Base-by-base conservation (phyloP, 2,113 vertebrate genomes). In the Aleadryas rufinucha region DNA sequence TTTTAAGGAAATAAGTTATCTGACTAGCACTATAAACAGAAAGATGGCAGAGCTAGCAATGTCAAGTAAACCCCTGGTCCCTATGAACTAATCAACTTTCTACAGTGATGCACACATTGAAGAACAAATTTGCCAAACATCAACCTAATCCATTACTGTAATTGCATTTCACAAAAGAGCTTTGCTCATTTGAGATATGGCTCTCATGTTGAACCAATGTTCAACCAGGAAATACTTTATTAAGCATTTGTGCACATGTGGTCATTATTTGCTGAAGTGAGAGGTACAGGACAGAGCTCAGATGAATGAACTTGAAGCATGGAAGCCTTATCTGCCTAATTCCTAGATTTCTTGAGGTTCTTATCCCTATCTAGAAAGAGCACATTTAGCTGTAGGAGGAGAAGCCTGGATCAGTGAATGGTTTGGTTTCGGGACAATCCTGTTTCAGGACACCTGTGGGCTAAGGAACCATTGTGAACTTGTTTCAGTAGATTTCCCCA, bases 231-330 rank as follows among this genome's bases (percentile, higher is more conserved):
- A 66, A 75, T 33, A 50, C 0, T 30, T 68, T 44, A 21, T 59
- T 64, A 64, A 90, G 19, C 10, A 28, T 88, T 74, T 70, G 31
- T 7, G 3, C 15, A 66, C 15, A 16, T 1, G 4, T 60, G 35
- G 11, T 76, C 4, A 11, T 20, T 53, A 69, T 60, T 68, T 87
- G 11, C 52, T 64, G 47, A 78, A 79, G 15, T 44, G 19, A 82
- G 52, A 85, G 16, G 3, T 37, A 26, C 53, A 70, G 26, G 20
- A 35, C 15, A 27, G 9, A 82, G 41, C 17, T n/a, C 3, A 41
- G 8, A 0, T 83, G 35, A 63, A 69, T 0, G 0, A 10, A 88
- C 5, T 2, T 57, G 15, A 31, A 69, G 45, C 9, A 42, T 1
- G 0, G 30, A 31, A 79, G 9, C 9, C 19, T 44, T 63, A 42